Conservation (phyloP, 1,140 invertebrate genomes). For the Leptinotarsa undecemlineata region DNA sequence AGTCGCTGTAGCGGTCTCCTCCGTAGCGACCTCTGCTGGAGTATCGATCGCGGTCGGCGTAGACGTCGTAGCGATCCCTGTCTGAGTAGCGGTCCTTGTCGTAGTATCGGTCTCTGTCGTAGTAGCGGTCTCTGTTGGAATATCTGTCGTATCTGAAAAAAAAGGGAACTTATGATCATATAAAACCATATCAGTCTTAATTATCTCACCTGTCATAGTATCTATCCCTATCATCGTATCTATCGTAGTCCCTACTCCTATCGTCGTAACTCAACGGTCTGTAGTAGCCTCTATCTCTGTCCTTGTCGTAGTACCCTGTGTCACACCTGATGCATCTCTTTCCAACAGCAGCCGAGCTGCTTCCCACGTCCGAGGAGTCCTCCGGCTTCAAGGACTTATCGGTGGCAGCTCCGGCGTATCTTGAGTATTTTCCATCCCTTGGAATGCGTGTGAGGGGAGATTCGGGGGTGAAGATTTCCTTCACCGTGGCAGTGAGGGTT, state of each 20-base stretch:
- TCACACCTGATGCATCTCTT: conserved; percentile 37
- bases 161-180: no score
- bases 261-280: conserved; percentile 25
- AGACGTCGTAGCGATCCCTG: conserved; percentile 1
- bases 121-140: neutral
- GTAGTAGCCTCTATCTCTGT: conserved; percentile 23
- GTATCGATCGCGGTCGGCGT: conserved; percentile 8
- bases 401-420: conserved; percentile 20
- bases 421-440: conserved; percentile 34
- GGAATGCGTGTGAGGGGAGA: conserved; percentile 23
- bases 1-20: conserved; percentile 1
- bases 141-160: neutral
- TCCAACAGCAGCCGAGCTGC: conserved; percentile 1
- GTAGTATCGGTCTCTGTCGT: conserved; percentile 16
- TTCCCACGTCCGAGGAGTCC: conserved; percentile 18
- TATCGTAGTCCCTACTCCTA: conserved; percentile 17
- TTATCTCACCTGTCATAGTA: conserved; percentile 25
- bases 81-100: conserved; percentile 16
- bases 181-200: conserved; percentile 21
- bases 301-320: conserved; percentile 18
- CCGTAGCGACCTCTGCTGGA: conserved; percentile 9
- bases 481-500: conserved; percentile 16
- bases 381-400: conserved; percentile 33
- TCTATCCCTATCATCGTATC: conserved; percentile 31
- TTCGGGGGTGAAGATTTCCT: conserved; percentile 30